These are phyloP conservation scores for Pogonophryne albipinna DNA, from an alignment of 2,797 vertebrate species.

Conservation along the genomic window DNA sequence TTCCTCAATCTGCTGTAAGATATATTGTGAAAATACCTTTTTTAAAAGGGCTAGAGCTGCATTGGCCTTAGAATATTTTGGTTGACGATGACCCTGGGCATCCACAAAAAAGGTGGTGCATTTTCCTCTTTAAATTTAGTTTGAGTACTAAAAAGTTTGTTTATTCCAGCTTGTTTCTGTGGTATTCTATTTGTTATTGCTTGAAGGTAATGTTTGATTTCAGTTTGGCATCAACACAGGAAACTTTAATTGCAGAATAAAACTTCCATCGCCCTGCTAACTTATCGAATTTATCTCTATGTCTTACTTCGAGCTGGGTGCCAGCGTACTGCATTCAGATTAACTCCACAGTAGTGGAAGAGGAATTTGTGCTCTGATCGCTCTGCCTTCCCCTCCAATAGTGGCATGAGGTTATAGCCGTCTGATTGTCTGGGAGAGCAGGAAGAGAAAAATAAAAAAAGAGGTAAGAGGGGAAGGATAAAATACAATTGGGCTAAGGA, in stretches of 20 bases:
- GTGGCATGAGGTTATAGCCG: slow-evolving; percentile 91
- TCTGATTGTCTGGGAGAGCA: slow-evolving; percentile 86
- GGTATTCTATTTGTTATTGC: not conserved
- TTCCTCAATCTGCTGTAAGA: too few species aligned
- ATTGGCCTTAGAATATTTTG: too few species aligned
- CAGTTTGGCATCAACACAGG: not conserved
- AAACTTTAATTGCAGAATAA: not conserved
- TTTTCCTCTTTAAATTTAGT: too few species aligned
- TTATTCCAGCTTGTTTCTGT: not conserved
- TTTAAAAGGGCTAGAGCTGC: too few species aligned
- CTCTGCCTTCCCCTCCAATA: slow-evolving; percentile 83
- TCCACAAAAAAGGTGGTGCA: too few species aligned
- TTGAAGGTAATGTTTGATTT: not conserved
- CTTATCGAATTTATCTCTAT: not conserved
- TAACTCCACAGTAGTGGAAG: slow-evolving; percentile 92
- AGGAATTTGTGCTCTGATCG: slow-evolving; percentile 92
- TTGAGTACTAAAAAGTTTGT: not conserved
- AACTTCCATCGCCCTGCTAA: not conserved
- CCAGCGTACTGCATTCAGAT: slow-evolving; percentile 94
- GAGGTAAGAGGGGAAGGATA: not conserved
- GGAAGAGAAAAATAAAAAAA: not conserved
- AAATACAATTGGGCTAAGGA: not conserved
- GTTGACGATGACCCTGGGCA: too few species aligned
- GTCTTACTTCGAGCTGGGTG: slow-evolving; percentile 87
- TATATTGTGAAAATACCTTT: too few species aligned